Evolutionary conservation across 2,797 vertebrate species (phyloP).

Genomic region (Antrozous pallidus): DNA sequence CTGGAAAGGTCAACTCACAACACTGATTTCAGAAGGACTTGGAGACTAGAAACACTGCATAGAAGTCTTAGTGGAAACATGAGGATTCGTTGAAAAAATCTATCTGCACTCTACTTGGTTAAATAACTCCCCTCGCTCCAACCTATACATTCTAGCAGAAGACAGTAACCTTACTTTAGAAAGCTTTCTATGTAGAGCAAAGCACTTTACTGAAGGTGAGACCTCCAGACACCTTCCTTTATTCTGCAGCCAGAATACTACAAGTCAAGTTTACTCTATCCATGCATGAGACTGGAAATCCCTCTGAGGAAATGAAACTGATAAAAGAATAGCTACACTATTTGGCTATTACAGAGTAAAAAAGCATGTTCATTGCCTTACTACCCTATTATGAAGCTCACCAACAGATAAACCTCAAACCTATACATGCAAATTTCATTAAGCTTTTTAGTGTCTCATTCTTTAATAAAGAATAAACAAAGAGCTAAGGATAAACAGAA

Average conservation of each 20-base stretch:
- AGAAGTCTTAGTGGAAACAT: background rate
- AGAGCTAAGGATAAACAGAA: background rate
- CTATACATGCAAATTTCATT: background rate
- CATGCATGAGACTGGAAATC: background rate
- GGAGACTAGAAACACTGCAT: background rate
- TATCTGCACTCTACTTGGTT: background rate
- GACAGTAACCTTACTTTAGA: background rate
- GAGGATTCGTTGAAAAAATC: background rate
- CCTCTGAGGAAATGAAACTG: background rate
- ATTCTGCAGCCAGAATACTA: background rate
- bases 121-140: background rate
- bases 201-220: background rate
- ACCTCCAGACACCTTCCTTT: background rate
- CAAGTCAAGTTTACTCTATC: background rate
- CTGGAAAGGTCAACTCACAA: background rate
- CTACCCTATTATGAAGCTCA: background rate
- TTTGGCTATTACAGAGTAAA: background rate
- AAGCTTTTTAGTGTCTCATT: background rate
- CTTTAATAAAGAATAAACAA: background rate
- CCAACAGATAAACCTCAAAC: background rate
- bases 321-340: background rate
- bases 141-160: background rate
- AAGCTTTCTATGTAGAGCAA: background rate
- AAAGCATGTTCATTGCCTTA: background rate
- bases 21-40: background rate